Evolutionary conservation across 2,888 invertebrate genomes (phyloP), one percentile per base, ranked within the genome.

Genomic region (Sinopyrophorus schimmeli): DNA sequence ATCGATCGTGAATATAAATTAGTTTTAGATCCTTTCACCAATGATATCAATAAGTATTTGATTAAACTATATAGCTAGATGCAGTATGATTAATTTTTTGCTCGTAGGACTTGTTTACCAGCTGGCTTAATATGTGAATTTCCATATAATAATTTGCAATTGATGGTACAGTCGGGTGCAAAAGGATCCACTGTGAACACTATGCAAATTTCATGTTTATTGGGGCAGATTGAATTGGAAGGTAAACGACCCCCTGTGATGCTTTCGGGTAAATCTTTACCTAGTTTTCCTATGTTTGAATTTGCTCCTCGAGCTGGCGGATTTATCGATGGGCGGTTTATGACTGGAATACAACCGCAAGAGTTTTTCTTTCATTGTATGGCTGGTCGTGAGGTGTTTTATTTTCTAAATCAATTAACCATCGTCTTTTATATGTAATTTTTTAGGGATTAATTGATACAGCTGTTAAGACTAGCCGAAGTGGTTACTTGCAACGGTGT

Each of bases 281-380:
- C 99, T 0, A 92, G 95, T 64, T 99, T 98, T 69, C 80, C 82
- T 1, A 81, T 88, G 0, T 94, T 89, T 63, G 95, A 97, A 64
- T 82, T 88, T 5, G 82, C 89, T 0, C 95, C 97, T 0, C 79
- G 92, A 66, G 92, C 97, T 0, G 96, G 99, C 5, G 99, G 99
- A 1, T 99, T 95, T 68, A 92, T 99, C 41, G 92, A 92, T 60
- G 93, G 94, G 0, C 82, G 99, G 5, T 99, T 99, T 69, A 86
- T 98, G 84, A 97, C 98, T 0, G 99, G 99, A n/a, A 93, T 99
- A 61, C 84, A 90, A 65, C 96, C 97, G 0, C 96, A 95, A 74
- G 98, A 99, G 68, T 96, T 96, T 71, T 99, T 96, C 76, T 98
- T 97, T 76, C 98, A 99, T 80, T 98, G 98, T 68, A 99, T 99